Evolutionary conservation across 2,113 vertebrate genomes (phyloP), one percentile per base, ranked within the genome.

Genomic region (Carassius auratus): DNA sequence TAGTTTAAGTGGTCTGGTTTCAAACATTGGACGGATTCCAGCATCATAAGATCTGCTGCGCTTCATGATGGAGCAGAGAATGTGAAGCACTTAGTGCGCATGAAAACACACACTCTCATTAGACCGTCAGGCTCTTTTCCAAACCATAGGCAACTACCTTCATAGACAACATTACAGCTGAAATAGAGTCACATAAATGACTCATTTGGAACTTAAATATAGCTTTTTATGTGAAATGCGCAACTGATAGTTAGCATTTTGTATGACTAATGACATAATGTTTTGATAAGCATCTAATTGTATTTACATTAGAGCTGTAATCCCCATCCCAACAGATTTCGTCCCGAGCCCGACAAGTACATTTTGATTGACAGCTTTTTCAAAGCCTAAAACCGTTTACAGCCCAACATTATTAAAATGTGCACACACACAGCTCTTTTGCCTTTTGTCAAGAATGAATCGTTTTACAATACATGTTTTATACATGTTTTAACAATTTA

Each of bases 1-100:
- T 85, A n/a, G 10, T 57, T 83, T 10, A 71, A 52, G 66, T 55
- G 30, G 5, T 55, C 55, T 69, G 21, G 19, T 81, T 83, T 78
- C 45, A 52, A 38, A 5, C 36, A 57, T 62, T 87, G 79, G 85
- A 74, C 7, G 8, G 5, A 19, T 19, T 83, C 59, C 80, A 71
- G 30, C 9, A 52, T 10, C 5, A 23, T 73, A 55, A 87, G 26
- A 62, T 48, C 64, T 81, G 45, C 33, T 30, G 45, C 5, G 23
- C 66, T 78, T 36, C 48, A 71, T 79, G 71, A 55, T 23, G 21
- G 30, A 15, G 5, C 30, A 45, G 55, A n/a, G 66, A 21, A 36
- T 21, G 69, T 42, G 69, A 76, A 15, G 62, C 62, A 69, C 23
- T 38, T 55, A 2, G 48, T 68, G 69, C n/a, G 69, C 9, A 73